Conservation (phyloP, 2,797 vertebrate genomes). For the Pitangus sulphuratus region DNA sequence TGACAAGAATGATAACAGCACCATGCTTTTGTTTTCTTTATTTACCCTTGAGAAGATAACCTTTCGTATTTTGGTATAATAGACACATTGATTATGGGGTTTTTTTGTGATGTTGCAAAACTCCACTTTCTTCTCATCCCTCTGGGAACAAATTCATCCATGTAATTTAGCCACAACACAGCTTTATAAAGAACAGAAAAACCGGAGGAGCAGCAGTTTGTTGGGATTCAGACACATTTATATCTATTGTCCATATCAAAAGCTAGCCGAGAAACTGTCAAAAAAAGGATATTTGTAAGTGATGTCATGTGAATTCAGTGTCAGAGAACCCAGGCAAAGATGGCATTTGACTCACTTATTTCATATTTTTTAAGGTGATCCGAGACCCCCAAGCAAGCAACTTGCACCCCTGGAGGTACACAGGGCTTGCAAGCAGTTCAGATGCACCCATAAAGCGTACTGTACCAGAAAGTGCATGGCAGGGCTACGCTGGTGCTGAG, state of each 20-base stretch:
- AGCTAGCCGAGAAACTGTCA: not conserved
- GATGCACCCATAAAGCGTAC: no score
- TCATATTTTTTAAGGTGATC: not conserved
- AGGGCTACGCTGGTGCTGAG: not conserved
- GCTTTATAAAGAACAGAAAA: not conserved
- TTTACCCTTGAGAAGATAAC: constrained; percentile 65
- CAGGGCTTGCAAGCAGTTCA: not conserved
- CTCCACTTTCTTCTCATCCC: not conserved
- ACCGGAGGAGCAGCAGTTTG: not conserved
- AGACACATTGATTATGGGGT: not conserved
- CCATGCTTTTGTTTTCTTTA: constrained; percentile 50
- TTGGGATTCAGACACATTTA: not conserved
- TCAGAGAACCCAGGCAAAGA: not conserved
- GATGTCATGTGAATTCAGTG: not conserved
- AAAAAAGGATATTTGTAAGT: not conserved
- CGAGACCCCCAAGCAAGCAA: not conserved
- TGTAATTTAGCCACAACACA: not conserved
- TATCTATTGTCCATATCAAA: not conserved
- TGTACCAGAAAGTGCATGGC: not conserved
- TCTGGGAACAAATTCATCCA: not conserved
- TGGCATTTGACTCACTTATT: not conserved
- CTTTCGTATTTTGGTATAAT: constrained; percentile 27
- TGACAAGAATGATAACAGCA: constrained; percentile 19
- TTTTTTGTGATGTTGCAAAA: constrained; percentile 27
- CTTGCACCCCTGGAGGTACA: not conserved